These are phyloP conservation scores for Scortum barcoo DNA, from an alignment of 2,113 vertebrate species.

Conservation along the genomic window DNA sequence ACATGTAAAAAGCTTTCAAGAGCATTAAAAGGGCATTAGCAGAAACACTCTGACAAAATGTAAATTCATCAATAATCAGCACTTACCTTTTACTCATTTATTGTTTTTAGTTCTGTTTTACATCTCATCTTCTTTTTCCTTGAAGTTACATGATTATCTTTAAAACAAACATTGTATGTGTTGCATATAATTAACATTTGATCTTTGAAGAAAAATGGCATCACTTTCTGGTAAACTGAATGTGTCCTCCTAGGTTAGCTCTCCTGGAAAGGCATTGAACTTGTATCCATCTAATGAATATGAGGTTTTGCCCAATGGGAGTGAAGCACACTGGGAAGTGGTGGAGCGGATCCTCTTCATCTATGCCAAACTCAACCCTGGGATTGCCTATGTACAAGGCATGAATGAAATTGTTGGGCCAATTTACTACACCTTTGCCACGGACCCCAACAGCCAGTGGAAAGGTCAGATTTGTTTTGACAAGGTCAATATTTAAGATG, in stretches of 20 bases:
- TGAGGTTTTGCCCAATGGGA: constrained; percentile 91
- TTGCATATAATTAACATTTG: background rate
- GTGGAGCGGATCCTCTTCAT: constrained; percentile 98
- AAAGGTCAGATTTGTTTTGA: constrained; percentile 82
- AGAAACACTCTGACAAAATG: too few relatives aligned
- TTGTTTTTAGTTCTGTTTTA: background rate
- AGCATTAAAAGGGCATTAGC: too few relatives aligned
- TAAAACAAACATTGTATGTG: background rate
- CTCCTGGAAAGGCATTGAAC: constrained; percentile 88
- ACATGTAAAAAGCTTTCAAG: too few relatives aligned
- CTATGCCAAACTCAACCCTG: constrained; percentile 98
- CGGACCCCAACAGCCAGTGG: constrained; percentile 93
- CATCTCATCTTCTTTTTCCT: background rate
- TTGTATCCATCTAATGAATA: constrained; percentile 90
- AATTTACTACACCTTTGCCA: constrained; percentile 98
- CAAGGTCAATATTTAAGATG: background rate
- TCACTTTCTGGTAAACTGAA: background rate
- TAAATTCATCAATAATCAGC: too few relatives aligned
- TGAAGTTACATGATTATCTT: background rate
- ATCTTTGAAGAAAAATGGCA: background rate
- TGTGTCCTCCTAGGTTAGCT: constrained; percentile 88
- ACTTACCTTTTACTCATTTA: too few relatives aligned
- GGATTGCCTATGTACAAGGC: constrained; percentile 97
- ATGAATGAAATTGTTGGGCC: constrained; percentile 99
- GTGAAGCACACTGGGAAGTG: constrained; percentile 98